Percentiles rank a stretch among this genome's conserved stretches.
Evolutionary conservation across 2,797 vertebrate genomes (phyloP).

Genomic region (Tragopan temminckii): DNA sequence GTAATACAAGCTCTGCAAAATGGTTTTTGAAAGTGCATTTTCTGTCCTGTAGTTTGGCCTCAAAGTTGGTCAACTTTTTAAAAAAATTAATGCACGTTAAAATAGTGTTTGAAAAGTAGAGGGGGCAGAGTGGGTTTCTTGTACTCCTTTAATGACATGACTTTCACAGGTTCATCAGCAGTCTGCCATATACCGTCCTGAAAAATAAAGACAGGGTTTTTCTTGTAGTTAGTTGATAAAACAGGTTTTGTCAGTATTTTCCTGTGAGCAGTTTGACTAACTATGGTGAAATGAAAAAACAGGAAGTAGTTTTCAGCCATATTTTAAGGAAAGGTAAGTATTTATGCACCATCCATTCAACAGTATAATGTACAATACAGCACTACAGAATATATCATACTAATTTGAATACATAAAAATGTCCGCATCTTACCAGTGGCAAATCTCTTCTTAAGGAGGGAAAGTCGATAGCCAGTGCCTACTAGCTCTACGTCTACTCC

Average conservation of each 20-base stretch:
- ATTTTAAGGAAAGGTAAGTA: neutral
- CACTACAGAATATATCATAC: neutral
- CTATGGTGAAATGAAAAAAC: neutral
- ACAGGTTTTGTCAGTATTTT: neutral
- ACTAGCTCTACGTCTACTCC: constrained; percentile 93
- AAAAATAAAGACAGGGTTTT: constrained; percentile 61
- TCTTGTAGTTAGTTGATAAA: constrained; percentile 6
- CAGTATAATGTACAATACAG: neutral
- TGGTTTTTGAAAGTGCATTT: constrained; percentile 85
- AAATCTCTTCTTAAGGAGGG: constrained; percentile 96
- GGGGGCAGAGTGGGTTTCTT: constrained; percentile 69
- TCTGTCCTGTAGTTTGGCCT: constrained; percentile 79
- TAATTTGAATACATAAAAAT: neutral
- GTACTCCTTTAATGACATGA: constrained; percentile 58
- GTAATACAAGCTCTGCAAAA: constrained; percentile 85
- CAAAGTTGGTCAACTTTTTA: constrained; percentile 69
- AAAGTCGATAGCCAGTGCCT: constrained; percentile 93
- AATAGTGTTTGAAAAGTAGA: constrained; percentile 81
- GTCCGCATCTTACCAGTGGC: constrained; percentile 88
- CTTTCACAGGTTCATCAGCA: constrained; percentile 85
- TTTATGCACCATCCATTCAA: neutral
- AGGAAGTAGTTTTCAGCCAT: neutral
- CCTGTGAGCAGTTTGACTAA: neutral
- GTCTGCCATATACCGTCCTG: constrained; percentile 98
- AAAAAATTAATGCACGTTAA: constrained; percentile 76